Evolutionary conservation across 2,797 vertebrate species (phyloP), one percentile per base, ranked within the genome.

Genomic region (Neosilurus hyrtlii): DNA sequence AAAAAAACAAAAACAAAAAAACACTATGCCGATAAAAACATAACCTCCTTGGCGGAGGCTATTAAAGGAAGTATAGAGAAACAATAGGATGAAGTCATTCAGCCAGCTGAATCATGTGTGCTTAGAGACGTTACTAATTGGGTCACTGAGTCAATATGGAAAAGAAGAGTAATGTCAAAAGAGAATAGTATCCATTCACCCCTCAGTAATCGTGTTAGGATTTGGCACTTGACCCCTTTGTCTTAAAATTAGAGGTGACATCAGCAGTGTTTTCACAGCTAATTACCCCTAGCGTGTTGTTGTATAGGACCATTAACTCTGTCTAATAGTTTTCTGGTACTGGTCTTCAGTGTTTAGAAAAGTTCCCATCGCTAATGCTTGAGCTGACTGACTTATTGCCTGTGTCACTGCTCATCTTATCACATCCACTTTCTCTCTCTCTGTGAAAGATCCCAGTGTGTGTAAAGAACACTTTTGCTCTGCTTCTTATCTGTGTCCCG

Each of bases 401-500:
- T 37, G 4, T 71, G 83, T 84, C 83, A 84, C 63, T 71, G 30
- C 66, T 62, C 57, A 56, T 86, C 22, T 22, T 20, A 84, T 82
- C 80, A 70, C 51, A 79, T 66, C 59, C 30, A 26, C 65, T 83
- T 76, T 70, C 72, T 81, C 77, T 76, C 35, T 10, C 22, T 61
- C 57, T 82, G 59, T 57, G 16, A 76, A 77, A 86, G 63, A 71
- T 35, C 70, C 76, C 68, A 30, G 35, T 59, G 68, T 37, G 81
- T 61, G 73, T 66, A 37, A 37, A 65, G 37, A 81, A 51, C 54
- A 43, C 62, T 82, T 67, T 66, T 65, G 26, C 68, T 63, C 22
- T 20, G 8, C 70, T 54, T 65, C 72, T 84, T 75, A 86, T 83
- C 79, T 79, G 65, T 86, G 82, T 74, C 73, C 85, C 30, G 16